phyloP scores from a whole-genome alignment of 2,797 vertebrate species.

The Craterocephalus amniculus region DNA sequence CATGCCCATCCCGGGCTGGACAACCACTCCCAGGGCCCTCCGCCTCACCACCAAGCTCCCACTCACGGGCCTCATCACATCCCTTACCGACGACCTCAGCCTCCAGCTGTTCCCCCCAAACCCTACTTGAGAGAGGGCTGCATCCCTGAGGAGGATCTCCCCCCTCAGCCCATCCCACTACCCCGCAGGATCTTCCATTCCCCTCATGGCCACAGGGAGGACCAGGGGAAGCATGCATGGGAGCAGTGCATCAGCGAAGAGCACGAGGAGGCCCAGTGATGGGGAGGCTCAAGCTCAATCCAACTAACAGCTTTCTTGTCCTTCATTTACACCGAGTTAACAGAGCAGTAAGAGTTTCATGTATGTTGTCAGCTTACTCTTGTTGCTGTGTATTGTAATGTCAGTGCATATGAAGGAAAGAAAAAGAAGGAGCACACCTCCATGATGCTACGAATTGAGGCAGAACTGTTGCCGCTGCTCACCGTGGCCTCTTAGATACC shows the following conservation, averaged over 20 bases:
- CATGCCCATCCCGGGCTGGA: constrained; percentile 77
- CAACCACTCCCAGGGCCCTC: constrained; percentile 81
- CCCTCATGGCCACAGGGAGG: constrained; percentile 88
- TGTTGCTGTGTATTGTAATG: constrained; percentile 19
- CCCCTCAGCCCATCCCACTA: constrained; percentile 91
- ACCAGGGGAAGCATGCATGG: constrained; percentile 93
- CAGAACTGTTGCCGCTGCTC: constrained; percentile 56
- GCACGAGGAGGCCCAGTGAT: constrained; percentile 82
- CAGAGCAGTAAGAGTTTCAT: constrained; percentile 17
- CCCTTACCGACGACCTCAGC: constrained; percentile 87
- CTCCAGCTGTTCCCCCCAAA: constrained; percentile 93
- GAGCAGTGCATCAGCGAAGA: constrained; percentile 95
- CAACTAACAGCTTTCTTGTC: constrained; percentile 34
- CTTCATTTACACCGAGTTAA: constrained; percentile 57
- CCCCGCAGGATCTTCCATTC: constrained; percentile 94
- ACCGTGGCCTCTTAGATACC: constrained; percentile 43
- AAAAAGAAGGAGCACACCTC: constrained; percentile 29
- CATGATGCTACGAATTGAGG: constrained; percentile 38
- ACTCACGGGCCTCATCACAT: constrained; percentile 82
- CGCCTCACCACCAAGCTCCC: constrained; percentile 70
- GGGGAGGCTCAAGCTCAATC: constrained; percentile 27
- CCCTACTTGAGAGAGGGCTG: constrained; percentile 92
- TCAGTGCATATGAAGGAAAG: constrained; percentile 64
- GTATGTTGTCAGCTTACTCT: constrained; percentile 1
- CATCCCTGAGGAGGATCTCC: constrained; percentile 88